Evolutionary conservation across 2,113 vertebrate genomes (phyloP).

Genomic region (Vulpes vulpes): DNA sequence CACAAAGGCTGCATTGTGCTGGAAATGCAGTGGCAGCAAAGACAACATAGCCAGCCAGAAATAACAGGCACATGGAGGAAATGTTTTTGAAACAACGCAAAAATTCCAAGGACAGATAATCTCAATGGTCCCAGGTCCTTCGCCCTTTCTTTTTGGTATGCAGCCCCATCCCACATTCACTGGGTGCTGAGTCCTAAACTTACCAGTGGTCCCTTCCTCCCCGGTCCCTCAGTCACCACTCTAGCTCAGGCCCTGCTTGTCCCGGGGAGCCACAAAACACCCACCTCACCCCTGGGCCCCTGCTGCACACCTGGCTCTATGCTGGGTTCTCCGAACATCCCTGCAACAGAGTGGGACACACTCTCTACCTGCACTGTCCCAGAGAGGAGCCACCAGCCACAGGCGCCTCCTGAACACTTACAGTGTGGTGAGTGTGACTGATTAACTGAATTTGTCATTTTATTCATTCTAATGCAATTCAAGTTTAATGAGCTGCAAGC

Average conservation of each 20-base stretch:
- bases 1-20: slow-evolving; percentile 4
- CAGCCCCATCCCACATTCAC: neutral
- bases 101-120: slow-evolving; percentile 23
- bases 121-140: neutral
- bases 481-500: neutral
- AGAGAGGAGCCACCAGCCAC: accelerated
- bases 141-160: neutral
- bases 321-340: accelerated
- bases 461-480: neutral
- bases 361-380: neutral
- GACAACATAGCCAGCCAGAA: slow-evolving; percentile 40
- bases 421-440: no score
- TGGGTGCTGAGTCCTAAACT: neutral
- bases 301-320: accelerated
- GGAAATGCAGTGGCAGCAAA: neutral
- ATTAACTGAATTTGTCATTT: neutral
- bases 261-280: accelerated
- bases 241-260: neutral
- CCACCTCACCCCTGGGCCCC: neutral
- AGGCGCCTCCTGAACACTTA: neutral
- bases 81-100: slow-evolving; percentile 32
- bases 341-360: accelerated
- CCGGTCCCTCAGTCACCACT: neutral
- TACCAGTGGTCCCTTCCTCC: neutral
- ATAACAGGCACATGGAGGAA: slow-evolving; percentile 15